Base-by-base conservation (phyloP, 2,888 invertebrate species). In the Phaonia tiefii region DNA sequence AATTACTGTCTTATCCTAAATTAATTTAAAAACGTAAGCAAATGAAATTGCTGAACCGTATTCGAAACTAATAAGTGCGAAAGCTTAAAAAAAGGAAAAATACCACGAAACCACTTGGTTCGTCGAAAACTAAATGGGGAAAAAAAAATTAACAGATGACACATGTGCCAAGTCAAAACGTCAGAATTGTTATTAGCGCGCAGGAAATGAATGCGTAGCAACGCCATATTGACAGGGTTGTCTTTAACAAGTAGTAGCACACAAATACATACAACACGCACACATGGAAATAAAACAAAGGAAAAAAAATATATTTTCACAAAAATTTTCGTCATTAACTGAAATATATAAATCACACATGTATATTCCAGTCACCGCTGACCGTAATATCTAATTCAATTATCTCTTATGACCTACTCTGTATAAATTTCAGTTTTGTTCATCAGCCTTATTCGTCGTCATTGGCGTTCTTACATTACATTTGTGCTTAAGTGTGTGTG, bases 71-170 rank as follows among this genome's bases (percentile, higher is more conserved):
- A 70, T 71, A 66, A 13, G 39, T 60, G 49, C 46, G 17, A 44
- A 66, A 75, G 44, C 17, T 31, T 67, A 73, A 44, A 13, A 25
- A 75, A 25, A 11, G 37, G 56, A 65, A 20, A 39, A 63, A 10
- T 51, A 72, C 83, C 83, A 85, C 85, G 84, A 85, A 87, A 85
- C 83, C 84, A 86, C 87, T 87, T 86, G 86, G 82, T 86, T 85
- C 80, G 84, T 79, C 79, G 85, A 87, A 83, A 85, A 85, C 83
- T 83, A 84, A 87, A 87, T 88, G 87, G 85, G 84, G n/a, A n/a
- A n/a, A n/a, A 85, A 79, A 82, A 54, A 37, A 42, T 71, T 49
- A 49, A 17, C 22, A 74, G 74, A 66, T 78, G 75, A 75, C 75
- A 75, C 75, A 74, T 72, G 72, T 72, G 65, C 67, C 54, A 13